Percentiles rank a stretch among this genome's conserved stretches.
These are phyloP conservation scores for Choloepus hoffmanni DNA, from an alignment of 2,113 vertebrate genomes.

Conservation along the genomic window DNA sequence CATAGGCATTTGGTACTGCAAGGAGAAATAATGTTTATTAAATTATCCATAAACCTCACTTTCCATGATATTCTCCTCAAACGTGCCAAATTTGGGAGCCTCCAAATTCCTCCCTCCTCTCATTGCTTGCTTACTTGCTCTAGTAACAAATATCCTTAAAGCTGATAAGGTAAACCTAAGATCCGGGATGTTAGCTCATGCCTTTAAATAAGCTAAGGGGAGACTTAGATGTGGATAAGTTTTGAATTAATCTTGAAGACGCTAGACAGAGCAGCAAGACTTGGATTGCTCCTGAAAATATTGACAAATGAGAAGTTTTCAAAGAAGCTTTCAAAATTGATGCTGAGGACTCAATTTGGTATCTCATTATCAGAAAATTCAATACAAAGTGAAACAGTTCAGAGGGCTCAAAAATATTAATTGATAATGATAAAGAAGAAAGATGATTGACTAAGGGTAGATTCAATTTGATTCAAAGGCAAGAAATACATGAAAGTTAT, in stretches of 20 bases:
- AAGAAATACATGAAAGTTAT: slow-evolving; percentile 64
- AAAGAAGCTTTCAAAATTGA: slow-evolving; percentile 48
- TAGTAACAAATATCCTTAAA: neutral
- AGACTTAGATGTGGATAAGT: neutral
- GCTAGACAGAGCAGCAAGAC: neutral
- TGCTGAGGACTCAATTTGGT: neutral
- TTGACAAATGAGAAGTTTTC: neutral
- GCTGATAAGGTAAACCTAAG: neutral
- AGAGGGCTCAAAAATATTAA: slow-evolving; percentile 72
- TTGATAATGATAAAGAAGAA: slow-evolving; percentile 73
- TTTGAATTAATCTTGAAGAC: slow-evolving; percentile 30
- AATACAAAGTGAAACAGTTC: slow-evolving; percentile 69
- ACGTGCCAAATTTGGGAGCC: neutral
- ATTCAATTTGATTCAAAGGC: slow-evolving; percentile 67
- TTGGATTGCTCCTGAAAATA: neutral
- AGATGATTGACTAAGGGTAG: slow-evolving; percentile 63
- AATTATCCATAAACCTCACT: neutral
- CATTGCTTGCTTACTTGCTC: neutral
- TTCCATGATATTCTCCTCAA: neutral
- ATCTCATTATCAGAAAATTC: slow-evolving; percentile 70
- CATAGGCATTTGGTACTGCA: neutral
- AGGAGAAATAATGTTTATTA: neutral
- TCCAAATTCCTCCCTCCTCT: neutral
- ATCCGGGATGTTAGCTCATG: neutral
- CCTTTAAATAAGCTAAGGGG: neutral